Evolutionary conservation across 1,140 invertebrate species (phyloP), one percentile per base, ranked within the genome.

Genomic region (Drosophila ficusphila): DNA sequence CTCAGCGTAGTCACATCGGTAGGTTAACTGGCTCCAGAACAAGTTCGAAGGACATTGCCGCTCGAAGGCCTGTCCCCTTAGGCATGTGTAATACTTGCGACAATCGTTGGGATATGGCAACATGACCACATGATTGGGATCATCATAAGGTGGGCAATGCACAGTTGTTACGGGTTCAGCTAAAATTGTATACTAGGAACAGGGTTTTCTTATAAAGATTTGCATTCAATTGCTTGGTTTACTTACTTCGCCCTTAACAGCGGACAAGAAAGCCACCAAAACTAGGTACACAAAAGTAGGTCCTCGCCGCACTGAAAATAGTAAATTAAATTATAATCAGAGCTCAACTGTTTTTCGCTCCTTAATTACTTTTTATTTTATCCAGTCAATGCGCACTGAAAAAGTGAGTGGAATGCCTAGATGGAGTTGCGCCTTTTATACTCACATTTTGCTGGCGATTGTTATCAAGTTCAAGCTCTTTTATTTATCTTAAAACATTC

Each of bases 21-120:
- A 74, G 5, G 25, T 49, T 0, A 64, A 5, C n/a, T 48, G 56
- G 38, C 79, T 86, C 86, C 86, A 90, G 39, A 51, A 88, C 4
- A 53, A 57, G 18, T 74, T 69, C 0, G 39, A 11, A 8, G 88
- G 88, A 49, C 88, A 90, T 31, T 60, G 68, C n/a, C 25, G 14
- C 0, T 19, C 27, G 19, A 34, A 36, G 12, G 36, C 64, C 7
- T 41, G 18, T 0, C 78, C 78, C 3, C 41, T 61, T 0, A 23
- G 6, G 36, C 88, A 90, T n/a, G 25, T 23, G 23, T 60, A 77
- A 23, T 79, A 90, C 23, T 76, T 79, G 19, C 53, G 57, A 11
- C 88, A 90, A 51, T 90, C 76, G 14, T 47, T 52, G 16, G 71
- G 49, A 39, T 71, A 46, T 5, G 61, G 12, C 5, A 88, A 29